These are phyloP conservation scores for Eristalis intricaria DNA, from an alignment of 2,888 invertebrate species.

Conservation along the genomic window DNA sequence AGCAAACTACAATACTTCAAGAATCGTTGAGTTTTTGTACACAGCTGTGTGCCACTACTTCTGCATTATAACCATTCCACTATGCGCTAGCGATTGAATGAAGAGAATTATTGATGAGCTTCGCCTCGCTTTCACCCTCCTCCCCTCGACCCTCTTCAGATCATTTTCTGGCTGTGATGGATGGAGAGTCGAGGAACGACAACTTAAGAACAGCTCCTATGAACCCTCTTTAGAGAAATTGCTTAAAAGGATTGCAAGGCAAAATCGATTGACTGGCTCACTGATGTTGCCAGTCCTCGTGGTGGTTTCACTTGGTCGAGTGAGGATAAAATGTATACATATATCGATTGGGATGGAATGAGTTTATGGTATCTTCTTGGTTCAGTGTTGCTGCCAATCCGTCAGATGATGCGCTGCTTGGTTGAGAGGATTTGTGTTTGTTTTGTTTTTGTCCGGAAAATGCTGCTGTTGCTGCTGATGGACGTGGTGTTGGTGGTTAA, in stretches of 20 bases:
- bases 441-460: conserved; percentile 14
- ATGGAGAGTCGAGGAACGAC: background rate
- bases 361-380: conserved; percentile 56
- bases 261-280: conserved; percentile 53
- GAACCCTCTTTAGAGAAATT: conserved; percentile 40
- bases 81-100: conserved; percentile 27
- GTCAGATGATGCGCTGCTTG: conserved; percentile 26
- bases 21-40: conserved; percentile 17
- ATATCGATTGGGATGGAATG: conserved; percentile 57
- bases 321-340: conserved; percentile 36
- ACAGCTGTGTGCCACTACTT: conserved; percentile 31
- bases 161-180: background rate
- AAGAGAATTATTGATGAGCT: conserved; percentile 65
- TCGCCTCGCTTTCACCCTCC: background rate
- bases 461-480: background rate
- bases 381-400: conserved; percentile 12
- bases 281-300: conserved; percentile 18
- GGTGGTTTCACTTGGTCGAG: conserved; percentile 11
- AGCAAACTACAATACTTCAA: background rate
- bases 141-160: background rate
- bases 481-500: background rate
- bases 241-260: conserved; percentile 29
- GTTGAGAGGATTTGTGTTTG: conserved; percentile 21
- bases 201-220: conserved; percentile 42
- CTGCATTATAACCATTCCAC: background rate